phyloP scores from a whole-genome alignment of 2,888 invertebrate species.

The Deilephila elpenor region DNA sequence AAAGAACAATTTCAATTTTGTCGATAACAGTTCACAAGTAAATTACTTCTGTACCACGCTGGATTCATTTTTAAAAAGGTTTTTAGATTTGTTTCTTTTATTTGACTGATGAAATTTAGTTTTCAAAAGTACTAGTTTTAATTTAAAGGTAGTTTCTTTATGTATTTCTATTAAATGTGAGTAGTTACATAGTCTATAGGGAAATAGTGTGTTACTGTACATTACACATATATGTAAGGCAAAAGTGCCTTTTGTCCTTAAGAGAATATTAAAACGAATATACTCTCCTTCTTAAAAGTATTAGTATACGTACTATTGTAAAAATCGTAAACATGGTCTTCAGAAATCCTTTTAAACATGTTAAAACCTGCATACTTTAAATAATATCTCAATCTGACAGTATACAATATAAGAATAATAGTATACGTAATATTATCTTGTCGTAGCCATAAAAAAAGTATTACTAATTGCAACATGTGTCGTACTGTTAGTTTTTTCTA shows the following conservation, averaged over 20 bases:
- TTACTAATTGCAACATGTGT: too few relatives aligned
- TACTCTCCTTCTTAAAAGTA: background rate
- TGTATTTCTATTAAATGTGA: background rate
- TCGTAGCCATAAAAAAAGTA: too few relatives aligned
- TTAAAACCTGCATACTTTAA: too few relatives aligned
- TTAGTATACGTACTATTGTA: background rate
- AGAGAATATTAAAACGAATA: background rate
- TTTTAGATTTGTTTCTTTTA: too few relatives aligned
- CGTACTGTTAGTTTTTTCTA: too few relatives aligned
- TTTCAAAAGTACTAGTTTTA: too few relatives aligned
- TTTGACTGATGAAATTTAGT: too few relatives aligned
- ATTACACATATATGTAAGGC: too few relatives aligned
- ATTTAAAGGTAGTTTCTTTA: background rate
- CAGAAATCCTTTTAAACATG: too few relatives aligned
- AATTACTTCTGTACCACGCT: background rate
- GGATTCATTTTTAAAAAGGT: background rate
- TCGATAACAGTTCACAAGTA: background rate
- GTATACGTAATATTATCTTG: too few relatives aligned
- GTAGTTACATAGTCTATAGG: background rate
- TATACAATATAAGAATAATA: too few relatives aligned
- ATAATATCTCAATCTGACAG: too few relatives aligned
- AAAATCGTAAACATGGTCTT: background rate
- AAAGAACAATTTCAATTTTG: slow-evolving; percentile 14
- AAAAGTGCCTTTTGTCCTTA: background rate
- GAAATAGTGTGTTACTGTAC: background rate